phyloP scores from a whole-genome alignment of 2,888 invertebrate genomes.

The Bembecia ichneumoniformis region DNA sequence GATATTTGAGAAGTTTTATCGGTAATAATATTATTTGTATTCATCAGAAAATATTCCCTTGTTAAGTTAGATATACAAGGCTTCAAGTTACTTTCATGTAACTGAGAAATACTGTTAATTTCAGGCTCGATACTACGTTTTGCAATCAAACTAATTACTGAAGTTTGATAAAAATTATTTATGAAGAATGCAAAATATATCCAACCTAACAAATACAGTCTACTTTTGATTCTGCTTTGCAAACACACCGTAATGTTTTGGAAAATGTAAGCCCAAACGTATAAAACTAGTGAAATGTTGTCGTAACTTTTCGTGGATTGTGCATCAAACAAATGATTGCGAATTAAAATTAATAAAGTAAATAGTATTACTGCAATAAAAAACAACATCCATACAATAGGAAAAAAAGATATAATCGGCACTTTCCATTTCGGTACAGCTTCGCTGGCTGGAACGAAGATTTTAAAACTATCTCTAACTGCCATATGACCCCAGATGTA shows the following conservation, averaged over 20 bases:
- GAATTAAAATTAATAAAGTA: background rate
- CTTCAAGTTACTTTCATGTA: background rate
- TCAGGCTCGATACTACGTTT: background rate
- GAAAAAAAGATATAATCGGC: conserved; percentile 7
- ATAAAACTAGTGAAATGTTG: background rate
- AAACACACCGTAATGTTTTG: background rate
- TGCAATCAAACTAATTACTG: conserved; percentile 8
- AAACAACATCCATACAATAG: conserved; percentile 5
- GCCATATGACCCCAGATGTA: conserved; percentile 6
- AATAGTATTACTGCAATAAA: conserved; percentile 3
- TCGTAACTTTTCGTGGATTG: background rate
- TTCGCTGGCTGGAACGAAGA: conserved; percentile 1
- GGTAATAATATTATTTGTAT: background rate
- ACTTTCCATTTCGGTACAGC: conserved; percentile 7
- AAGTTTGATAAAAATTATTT: conserved; percentile 10
- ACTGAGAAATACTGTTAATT: background rate
- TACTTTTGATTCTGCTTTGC: background rate
- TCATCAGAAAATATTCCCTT: background rate
- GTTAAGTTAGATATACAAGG: background rate
- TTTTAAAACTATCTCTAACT: conserved; percentile 4
- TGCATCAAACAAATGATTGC: background rate
- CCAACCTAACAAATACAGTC: conserved; percentile 2
- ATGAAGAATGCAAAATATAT: conserved; percentile 11
- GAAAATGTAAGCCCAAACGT: background rate
- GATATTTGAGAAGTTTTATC: background rate